These are phyloP conservation scores for Solea senegalensis DNA, from an alignment of 2,113 vertebrate species.

Conservation along the genomic window DNA sequence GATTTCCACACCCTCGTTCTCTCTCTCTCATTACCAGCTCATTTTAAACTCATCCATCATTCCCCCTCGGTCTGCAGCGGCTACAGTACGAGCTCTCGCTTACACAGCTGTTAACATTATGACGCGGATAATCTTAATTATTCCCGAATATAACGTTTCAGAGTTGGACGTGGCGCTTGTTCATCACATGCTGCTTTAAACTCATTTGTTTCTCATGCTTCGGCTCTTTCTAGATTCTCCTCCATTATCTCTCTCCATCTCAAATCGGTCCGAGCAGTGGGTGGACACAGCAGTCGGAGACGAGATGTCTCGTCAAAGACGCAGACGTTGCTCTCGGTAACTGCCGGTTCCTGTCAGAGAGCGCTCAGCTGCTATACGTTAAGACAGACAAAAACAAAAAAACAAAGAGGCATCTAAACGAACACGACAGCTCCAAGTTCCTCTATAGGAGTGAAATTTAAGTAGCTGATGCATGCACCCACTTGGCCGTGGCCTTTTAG, in stretches of 20 bases:
- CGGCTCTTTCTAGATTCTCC: not conserved
- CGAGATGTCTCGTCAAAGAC: slow-evolving; percentile 21
- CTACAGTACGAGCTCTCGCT: slow-evolving; percentile 2
- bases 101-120: slow-evolving; percentile 15
- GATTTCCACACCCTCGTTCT: slow-evolving; percentile 18
- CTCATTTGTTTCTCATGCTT: slow-evolving; percentile 20
- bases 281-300: slow-evolving; percentile 2
- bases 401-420: slow-evolving; percentile 21
- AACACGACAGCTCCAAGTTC: not conserved
- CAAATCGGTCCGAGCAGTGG: slow-evolving; percentile 9
- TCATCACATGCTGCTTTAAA: slow-evolving; percentile 26
- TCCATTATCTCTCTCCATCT: not conserved
- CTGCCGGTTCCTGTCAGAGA: slow-evolving; percentile 12
- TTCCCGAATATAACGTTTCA: slow-evolving; percentile 8
- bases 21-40: slow-evolving; percentile 39
- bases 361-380: not conserved
- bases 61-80: slow-evolving; percentile 3
- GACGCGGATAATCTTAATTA: slow-evolving; percentile 36
- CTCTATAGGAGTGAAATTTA: not conserved
- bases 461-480: slow-evolving; percentile 15
- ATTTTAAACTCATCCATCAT: slow-evolving; percentile 39
- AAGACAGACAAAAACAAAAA: slow-evolving; percentile 23
- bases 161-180: slow-evolving; percentile 7
- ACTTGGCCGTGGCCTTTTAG: slow-evolving; percentile 30
- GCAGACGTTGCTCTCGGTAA: slow-evolving; percentile 35